Evolutionary conservation across 2,113 vertebrate genomes (phyloP).

Genomic region (Chunga burmeisteri): DNA sequence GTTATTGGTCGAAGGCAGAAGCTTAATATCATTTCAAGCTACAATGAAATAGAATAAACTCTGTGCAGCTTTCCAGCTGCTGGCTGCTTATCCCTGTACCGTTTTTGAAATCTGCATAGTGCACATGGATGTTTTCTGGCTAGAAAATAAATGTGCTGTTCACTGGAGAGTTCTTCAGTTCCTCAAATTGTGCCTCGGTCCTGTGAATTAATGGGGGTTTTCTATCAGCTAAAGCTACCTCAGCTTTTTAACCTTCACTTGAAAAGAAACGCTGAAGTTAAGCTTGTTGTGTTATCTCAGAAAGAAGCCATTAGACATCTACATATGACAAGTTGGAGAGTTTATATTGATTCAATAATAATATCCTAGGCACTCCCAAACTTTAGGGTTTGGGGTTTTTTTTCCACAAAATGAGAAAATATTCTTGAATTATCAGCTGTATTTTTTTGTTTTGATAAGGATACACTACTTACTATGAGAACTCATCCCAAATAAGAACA

Average conservation of each 20-base stretch:
- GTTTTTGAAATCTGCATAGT: neutral
- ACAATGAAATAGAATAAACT: neutral
- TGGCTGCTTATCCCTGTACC: neutral
- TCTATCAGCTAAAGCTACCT: neutral
- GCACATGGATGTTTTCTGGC: neutral
- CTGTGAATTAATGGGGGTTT: neutral
- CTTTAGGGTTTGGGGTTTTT: neutral
- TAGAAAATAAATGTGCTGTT: neutral
- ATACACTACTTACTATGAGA: neutral
- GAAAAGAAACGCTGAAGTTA: neutral
- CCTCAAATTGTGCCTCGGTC: neutral
- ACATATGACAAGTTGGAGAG: fast-evolving
- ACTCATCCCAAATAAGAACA: neutral
- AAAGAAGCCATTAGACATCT: neutral
- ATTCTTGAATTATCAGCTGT: neutral
- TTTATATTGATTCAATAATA: neutral
- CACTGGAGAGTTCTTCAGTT: neutral
- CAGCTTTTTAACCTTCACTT: neutral
- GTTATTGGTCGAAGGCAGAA: neutral
- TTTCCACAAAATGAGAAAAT: neutral
- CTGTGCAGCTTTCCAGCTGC: neutral
- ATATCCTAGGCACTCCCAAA: neutral
- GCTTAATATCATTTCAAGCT: neutral
- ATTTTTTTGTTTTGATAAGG: neutral
- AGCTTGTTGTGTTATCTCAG: neutral